Conservation (phyloP, 1,140 invertebrate genomes). For the Diploscapter pachys region DNA sequence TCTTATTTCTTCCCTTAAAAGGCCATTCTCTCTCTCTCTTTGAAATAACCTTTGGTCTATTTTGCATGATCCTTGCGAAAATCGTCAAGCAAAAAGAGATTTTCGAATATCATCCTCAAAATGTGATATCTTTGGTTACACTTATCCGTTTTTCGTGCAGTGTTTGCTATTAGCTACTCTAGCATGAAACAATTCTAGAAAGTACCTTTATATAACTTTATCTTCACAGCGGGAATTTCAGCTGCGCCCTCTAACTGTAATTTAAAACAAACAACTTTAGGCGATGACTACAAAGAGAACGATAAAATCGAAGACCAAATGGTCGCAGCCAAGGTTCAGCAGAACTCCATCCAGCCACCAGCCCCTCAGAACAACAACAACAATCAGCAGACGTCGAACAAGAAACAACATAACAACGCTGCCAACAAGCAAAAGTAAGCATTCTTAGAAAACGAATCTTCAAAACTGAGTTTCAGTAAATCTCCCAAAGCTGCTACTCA, state of each 20-base stretch:
- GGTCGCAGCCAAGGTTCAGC: slow-evolving; percentile 1
- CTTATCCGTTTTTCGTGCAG: too few relatives aligned
- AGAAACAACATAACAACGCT: neutral
- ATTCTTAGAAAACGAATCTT: neutral
- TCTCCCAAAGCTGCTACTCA: slow-evolving; percentile 10
- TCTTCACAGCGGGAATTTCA: neutral
- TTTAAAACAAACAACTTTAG: neutral
- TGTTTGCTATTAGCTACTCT: too few relatives aligned
- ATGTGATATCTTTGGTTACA: too few relatives aligned
- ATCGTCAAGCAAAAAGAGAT: too few relatives aligned
- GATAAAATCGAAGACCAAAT: slow-evolving; percentile 6
- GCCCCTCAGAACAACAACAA: slow-evolving; percentile 11
- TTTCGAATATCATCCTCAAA: too few relatives aligned
- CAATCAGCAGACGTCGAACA: slow-evolving; percentile 7
- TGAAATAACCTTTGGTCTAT: too few relatives aligned
- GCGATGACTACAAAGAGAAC: neutral
- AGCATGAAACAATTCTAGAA: neutral
- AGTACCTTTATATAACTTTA: neutral
- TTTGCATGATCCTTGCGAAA: too few relatives aligned
- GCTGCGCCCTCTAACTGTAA: slow-evolving; percentile 4
- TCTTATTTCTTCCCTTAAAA: too few relatives aligned
- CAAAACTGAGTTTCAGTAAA: neutral
- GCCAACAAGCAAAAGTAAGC: too few relatives aligned
- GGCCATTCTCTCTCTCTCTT: too few relatives aligned
- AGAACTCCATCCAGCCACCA: slow-evolving; percentile 5